These are phyloP conservation scores for Rhaphigaster nebulosa DNA, from an alignment of 2,888 invertebrate species.

Conservation along the genomic window DNA sequence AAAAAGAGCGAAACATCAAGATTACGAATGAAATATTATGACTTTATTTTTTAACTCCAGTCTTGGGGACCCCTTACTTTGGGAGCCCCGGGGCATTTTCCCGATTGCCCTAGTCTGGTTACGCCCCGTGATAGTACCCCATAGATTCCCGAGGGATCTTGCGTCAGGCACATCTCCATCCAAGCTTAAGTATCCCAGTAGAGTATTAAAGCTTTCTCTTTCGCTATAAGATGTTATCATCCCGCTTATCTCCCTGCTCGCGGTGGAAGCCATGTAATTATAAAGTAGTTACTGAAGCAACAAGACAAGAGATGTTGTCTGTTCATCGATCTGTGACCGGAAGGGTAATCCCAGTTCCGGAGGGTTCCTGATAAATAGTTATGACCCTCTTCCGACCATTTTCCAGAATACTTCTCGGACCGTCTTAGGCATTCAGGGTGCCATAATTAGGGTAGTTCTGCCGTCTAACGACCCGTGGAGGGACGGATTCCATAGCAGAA, in stretches of 20 bases:
- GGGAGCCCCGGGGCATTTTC: no score
- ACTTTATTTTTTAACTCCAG: no score
- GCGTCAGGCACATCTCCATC: not conserved
- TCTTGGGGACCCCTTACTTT: no score
- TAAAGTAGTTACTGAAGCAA: conserved; percentile 45
- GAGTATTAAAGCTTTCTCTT: conserved; percentile 1
- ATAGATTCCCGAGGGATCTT: no score
- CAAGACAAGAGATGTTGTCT: conserved; percentile 55
- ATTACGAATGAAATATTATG: no score
- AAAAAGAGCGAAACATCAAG: no score
- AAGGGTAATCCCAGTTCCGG: conserved; percentile 41
- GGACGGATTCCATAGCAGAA: not conserved
- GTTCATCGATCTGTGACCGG: conserved; percentile 29
- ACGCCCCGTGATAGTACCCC: no score
- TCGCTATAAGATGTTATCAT: not conserved
- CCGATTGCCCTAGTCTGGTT: no score
- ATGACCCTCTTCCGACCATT: conserved; percentile 39
- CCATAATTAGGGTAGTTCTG: conserved; percentile 13
- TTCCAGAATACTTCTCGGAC: conserved; percentile 3
- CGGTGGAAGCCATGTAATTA: conserved; percentile 44
- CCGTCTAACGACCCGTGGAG: conserved; percentile 1
- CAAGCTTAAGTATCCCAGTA: not conserved
- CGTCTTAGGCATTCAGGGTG: not conserved
- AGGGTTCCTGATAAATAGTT: conserved; percentile 17
- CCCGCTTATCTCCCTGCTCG: not conserved